phyloP scores from a whole-genome alignment of 2,888 invertebrate genomes.

The Glyphotaelius pellucidus region DNA sequence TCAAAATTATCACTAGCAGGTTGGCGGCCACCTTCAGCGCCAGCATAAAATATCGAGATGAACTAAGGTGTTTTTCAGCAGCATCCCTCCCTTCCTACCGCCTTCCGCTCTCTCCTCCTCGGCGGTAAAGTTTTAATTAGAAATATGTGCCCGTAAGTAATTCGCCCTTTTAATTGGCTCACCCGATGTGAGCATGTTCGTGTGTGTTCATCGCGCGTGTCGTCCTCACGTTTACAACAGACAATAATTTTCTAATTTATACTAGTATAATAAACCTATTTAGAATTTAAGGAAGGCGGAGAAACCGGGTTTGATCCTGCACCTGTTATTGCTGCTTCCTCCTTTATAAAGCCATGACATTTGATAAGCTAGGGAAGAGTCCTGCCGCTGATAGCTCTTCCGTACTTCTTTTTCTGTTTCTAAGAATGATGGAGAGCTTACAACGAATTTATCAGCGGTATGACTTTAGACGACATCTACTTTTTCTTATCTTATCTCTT shows the following conservation, averaged over 20 bases:
- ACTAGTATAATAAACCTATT: background rate
- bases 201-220: background rate
- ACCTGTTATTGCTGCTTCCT: background rate
- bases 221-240: background rate
- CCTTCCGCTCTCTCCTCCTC: background rate
- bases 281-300: background rate
- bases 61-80: conserved; percentile 44
- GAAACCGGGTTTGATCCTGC: background rate
- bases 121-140: conserved; percentile 57
- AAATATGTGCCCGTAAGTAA: conserved; percentile 57
- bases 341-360: no score
- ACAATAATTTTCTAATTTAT: background rate
- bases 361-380: no score
- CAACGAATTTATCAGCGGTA: no score
- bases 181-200: conserved; percentile 20
- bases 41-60: conserved; percentile 42
- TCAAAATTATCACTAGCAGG: background rate
- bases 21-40: background rate
- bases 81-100: background rate
- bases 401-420: background rate
- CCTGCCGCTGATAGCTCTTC: background rate
- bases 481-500: no score
- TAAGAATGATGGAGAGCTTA: no score
- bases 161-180: conserved; percentile 55
- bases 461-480: no score